A percentile compares a stretch with the other conserved stretches of the same genome.
Conservation (phyloP, 2,888 invertebrate genomes). For the Drosophila austrosaltans region DNA sequence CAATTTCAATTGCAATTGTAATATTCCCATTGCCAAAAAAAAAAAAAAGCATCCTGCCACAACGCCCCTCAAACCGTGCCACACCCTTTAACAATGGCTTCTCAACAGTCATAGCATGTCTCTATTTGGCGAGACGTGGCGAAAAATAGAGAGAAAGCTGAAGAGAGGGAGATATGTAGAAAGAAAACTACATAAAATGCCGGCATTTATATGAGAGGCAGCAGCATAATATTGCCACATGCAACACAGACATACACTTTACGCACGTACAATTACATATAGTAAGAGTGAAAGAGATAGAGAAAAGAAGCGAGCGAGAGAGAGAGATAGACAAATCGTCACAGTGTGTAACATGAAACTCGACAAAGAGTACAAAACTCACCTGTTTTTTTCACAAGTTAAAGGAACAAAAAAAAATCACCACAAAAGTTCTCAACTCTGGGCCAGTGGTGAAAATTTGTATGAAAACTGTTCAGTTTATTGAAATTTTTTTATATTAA, state of each 20-base stretch:
- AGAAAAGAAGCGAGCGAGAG: background rate
- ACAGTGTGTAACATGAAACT: too few species aligned
- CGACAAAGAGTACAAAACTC: too few species aligned
- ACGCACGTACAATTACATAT: conserved; percentile 12
- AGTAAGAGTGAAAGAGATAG: background rate
- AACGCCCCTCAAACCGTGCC: background rate
- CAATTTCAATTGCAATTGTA: conserved; percentile 42
- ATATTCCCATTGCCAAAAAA: conserved; percentile 36
- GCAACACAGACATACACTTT: conserved; percentile 47
- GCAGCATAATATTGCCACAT: conserved; percentile 75
- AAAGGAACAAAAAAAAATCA: too few species aligned
- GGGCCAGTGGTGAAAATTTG: too few species aligned
- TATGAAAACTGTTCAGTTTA: too few species aligned
- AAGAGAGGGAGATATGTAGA: background rate
- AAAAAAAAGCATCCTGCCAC: background rate
- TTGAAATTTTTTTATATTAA: too few species aligned
- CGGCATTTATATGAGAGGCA: conserved; percentile 70
- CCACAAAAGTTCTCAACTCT: too few species aligned
- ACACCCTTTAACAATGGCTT: conserved; percentile 30
- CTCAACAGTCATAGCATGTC: conserved; percentile 58
- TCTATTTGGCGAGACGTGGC: conserved; percentile 51
- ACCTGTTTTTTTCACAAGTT: too few species aligned
- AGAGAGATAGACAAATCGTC: background rate
- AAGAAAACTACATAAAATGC: conserved; percentile 51
- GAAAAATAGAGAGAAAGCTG: background rate